Evolutionary conservation across 2,797 vertebrate species (phyloP).

Genomic region (Poeciliopsis infans): DNA sequence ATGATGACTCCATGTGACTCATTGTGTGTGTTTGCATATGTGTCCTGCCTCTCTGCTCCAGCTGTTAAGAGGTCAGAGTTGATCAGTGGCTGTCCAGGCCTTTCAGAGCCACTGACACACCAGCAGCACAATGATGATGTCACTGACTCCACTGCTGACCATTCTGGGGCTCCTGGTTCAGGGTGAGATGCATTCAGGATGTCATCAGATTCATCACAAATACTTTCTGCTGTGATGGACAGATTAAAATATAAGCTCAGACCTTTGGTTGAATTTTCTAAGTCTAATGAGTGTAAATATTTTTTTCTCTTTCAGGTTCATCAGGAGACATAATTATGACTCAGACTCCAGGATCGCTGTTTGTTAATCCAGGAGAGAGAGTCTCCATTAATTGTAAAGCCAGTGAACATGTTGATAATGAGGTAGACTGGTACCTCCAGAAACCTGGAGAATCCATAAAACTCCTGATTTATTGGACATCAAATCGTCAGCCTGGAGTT

Average conservation of each 20-base stretch:
- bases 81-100: constrained; percentile 3
- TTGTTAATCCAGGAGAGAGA: not conserved
- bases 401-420: rapidly evolving
- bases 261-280: not conserved
- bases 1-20: not conserved
- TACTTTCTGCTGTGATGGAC: not conserved
- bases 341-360: not conserved
- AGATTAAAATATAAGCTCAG: not conserved
- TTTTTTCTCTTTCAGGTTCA: not conserved
- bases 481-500: not conserved
- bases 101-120: not conserved
- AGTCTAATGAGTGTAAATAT: not conserved
- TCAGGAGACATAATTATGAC: not conserved
- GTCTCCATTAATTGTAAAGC: not conserved
- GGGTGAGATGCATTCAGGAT: constrained; percentile 1
- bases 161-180: constrained; percentile 27
- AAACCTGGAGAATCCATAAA: not conserved
- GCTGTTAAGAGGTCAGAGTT: constrained; percentile 17
- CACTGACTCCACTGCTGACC: constrained; percentile 39
- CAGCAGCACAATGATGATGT: constrained; percentile 41
- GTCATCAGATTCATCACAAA: too few relatives aligned
- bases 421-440: not conserved
- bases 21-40: constrained; percentile 20
- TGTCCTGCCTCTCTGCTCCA: constrained; percentile 24
- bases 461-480: not conserved